These are phyloP conservation scores for Brachionus sp. DNA, from an alignment of 1,140 invertebrate genomes.

Conservation along the genomic window DNA sequence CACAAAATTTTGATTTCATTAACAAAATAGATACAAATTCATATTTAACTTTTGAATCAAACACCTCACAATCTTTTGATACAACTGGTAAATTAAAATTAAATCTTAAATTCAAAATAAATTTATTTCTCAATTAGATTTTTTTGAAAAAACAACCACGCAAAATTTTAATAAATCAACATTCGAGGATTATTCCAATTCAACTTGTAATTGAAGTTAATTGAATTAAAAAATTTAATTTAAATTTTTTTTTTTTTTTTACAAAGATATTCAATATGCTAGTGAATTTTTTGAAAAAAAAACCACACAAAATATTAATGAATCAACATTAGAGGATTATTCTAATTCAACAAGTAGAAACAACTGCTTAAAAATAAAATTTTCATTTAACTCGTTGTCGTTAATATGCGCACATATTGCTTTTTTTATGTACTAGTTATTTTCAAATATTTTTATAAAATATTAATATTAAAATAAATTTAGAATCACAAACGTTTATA, in stretches of 20 bases:
- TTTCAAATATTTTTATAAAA: not conserved
- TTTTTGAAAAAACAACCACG: not conserved
- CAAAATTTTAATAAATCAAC: not conserved
- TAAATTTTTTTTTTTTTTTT: not conserved
- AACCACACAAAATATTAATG: not conserved
- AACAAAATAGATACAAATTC: too few relatives aligned
- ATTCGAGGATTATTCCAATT: not conserved
- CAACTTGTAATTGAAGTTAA: not conserved
- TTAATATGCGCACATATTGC: not conserved
- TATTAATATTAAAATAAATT: conserved; percentile 6
- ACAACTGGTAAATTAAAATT: too few relatives aligned
- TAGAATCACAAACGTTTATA: conserved; percentile 6
- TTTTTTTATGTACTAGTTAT: conserved; percentile 1
- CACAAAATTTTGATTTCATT: not conserved
- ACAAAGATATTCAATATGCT: not conserved
- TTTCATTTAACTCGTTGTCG: not conserved
- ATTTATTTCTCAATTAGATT: not conserved
- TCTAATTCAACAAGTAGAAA: not conserved
- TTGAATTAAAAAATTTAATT: not conserved
- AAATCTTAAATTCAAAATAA: too few relatives aligned
- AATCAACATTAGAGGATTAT: not conserved
- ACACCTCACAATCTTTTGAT: too few relatives aligned
- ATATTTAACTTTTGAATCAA: too few relatives aligned
- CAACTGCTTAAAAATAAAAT: not conserved
- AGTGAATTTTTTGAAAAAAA: not conserved